Conservation (phyloP, 2,113 vertebrate genomes). For the Macquaria ambigua region DNA sequence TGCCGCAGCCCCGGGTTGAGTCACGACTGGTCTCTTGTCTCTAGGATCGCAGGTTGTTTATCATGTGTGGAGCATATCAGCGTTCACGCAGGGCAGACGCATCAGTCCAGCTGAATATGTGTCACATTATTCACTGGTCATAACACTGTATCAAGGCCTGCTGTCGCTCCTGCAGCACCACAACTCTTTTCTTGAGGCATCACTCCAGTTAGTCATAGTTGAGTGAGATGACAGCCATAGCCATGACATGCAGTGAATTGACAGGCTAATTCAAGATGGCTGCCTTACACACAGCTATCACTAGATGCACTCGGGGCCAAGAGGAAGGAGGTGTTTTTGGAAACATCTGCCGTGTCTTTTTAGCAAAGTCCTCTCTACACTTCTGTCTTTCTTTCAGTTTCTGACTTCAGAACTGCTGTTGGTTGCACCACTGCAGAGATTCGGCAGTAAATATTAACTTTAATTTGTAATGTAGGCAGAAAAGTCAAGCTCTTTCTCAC, state of each 20-base stretch:
- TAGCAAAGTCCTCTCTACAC: not conserved
- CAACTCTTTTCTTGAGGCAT: constrained; percentile 22
- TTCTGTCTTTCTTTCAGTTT: not conserved
- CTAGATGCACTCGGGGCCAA: not conserved
- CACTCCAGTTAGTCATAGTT: constrained; percentile 40
- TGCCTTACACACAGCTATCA: constrained; percentile 20
- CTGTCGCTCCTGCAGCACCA: constrained; percentile 19
- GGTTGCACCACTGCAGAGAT: not conserved
- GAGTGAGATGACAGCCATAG: constrained; percentile 45
- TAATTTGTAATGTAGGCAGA: not conserved
- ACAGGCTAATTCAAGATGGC: constrained; percentile 72
- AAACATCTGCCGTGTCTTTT: not conserved
- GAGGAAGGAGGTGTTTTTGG: not conserved
- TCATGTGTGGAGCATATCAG: constrained; percentile 49
- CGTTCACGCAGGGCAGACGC: constrained; percentile 33
- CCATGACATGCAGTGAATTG: constrained; percentile 55
- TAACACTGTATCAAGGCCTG: constrained; percentile 18
- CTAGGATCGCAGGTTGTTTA: constrained; percentile 61
- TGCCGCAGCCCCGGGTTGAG: constrained; percentile 42
- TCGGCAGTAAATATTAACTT: not conserved
- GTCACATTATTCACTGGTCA: constrained; percentile 55
- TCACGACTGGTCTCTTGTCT: constrained; percentile 66
- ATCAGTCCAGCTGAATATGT: constrained; percentile 43
- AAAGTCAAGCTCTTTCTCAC: not conserved
- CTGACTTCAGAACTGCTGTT: not conserved